phyloP scores from a whole-genome alignment of 2,113 vertebrate species.

The Tyrannus savana region DNA sequence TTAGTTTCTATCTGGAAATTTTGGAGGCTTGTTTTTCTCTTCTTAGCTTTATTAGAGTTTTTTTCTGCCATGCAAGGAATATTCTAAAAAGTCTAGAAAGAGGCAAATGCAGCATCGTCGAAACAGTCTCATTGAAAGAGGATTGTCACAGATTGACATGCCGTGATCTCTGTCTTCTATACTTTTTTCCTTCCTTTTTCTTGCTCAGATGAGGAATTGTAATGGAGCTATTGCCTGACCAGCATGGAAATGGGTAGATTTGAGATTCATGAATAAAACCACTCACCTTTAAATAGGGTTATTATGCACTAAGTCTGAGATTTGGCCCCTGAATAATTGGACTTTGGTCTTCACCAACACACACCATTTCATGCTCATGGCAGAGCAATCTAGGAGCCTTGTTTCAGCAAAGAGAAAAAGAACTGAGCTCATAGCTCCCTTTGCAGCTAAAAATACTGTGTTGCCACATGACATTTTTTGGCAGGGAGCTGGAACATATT shows the following conservation, averaged over 20 bases:
- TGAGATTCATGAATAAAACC: neutral
- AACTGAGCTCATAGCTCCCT: neutral
- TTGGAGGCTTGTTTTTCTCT: neutral
- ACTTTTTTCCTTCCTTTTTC: neutral
- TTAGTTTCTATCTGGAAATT: neutral
- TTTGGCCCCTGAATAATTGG: neutral
- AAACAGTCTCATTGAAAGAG: neutral
- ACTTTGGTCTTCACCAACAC: neutral
- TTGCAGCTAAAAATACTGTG: conserved; percentile 43
- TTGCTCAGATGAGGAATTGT: neutral
- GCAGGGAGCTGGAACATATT: conserved; percentile 22
- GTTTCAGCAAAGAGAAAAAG: neutral
- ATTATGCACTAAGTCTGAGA: neutral
- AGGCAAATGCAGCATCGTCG: neutral
- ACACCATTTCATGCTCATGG: neutral
- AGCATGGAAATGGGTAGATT: neutral
- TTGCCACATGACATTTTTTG: conserved; percentile 23
- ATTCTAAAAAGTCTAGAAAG: neutral
- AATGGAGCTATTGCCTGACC: neutral
- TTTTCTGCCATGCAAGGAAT: neutral
- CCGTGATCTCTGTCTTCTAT: neutral
- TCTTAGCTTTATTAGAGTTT: neutral
- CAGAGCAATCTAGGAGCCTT: neutral
- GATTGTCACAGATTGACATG: neutral
- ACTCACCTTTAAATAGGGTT: neutral